Evolutionary conservation across 2,888 invertebrate genomes (phyloP).

Genomic region (Limnephilus lunatus): DNA sequence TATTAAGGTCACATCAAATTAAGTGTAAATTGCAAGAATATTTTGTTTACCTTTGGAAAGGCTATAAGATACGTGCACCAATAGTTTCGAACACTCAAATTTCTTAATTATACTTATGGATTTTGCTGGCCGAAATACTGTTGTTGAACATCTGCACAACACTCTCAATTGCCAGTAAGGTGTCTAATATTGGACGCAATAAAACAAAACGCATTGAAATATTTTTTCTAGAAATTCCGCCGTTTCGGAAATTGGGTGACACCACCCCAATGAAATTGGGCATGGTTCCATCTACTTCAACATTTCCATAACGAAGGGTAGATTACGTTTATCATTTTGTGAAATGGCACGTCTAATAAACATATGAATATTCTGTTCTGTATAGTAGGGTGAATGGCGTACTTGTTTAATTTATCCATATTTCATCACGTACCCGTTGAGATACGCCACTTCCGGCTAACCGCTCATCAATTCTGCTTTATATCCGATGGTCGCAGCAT

Average conservation of each 20-base stretch:
- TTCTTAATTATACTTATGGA: no score
- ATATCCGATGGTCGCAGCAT: slow-evolving; percentile 5
- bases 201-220: background rate
- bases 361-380: background rate
- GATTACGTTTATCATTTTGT: background rate
- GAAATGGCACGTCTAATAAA: background rate
- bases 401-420: slow-evolving; percentile 20
- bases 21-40: no score
- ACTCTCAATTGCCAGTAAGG: background rate
- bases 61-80: no score
- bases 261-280: background rate
- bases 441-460: slow-evolving; percentile 31
- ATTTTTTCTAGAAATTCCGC: no score
- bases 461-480: slow-evolving; percentile 11
- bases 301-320: background rate
- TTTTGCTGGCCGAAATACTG: no score
- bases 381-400: background rate
- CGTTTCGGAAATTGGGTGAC: background rate
- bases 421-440: slow-evolving; percentile 33
- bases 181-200: background rate
- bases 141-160: background rate
- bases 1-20: no score
- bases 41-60: no score
- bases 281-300: background rate
- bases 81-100: no score